These are phyloP conservation scores for Lepidurus arcticus DNA, from an alignment of 1,140 invertebrate species.

Conservation along the genomic window DNA sequence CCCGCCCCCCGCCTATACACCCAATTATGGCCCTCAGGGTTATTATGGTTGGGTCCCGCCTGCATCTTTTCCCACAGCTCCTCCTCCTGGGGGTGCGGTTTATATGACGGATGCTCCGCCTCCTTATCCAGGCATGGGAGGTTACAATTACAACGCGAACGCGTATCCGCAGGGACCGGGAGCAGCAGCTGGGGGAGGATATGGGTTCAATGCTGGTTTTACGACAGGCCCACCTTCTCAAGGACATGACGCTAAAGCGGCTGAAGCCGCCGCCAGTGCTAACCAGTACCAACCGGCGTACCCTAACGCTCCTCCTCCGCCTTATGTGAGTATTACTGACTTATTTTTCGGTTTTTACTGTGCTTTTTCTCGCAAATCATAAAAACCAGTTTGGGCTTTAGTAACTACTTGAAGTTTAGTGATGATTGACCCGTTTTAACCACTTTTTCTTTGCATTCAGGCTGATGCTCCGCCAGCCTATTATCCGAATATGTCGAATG, in stretches of 20 bases:
- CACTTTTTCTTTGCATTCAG: background rate
- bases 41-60: conserved; percentile 87
- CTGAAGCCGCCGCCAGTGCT: conserved; percentile 73
- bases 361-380: background rate
- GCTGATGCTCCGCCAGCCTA: background rate
- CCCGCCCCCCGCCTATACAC: conserved; percentile 81
- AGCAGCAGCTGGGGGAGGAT: conserved; percentile 35
- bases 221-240: conserved; percentile 33
- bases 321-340: conserved; percentile 58
- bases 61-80: conserved; percentile 65
- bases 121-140: conserved; percentile 81
- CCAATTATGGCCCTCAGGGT: conserved; percentile 58
- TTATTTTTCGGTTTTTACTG: background rate
- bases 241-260: conserved; percentile 71
- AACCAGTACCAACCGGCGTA: conserved; percentile 77
- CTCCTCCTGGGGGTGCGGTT: conserved; percentile 73
- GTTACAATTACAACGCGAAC: conserved; percentile 47
- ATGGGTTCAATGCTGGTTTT: conserved; percentile 23
- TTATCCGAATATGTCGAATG: background rate
- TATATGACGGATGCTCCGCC: conserved; percentile 89
- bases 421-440: background rate
- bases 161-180: conserved; percentile 35
- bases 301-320: conserved; percentile 71
- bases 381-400: background rate
- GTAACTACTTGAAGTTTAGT: background rate